Evolutionary conservation across 2,888 invertebrate species (phyloP).

Genomic region (Drosophila nigricruria): DNA sequence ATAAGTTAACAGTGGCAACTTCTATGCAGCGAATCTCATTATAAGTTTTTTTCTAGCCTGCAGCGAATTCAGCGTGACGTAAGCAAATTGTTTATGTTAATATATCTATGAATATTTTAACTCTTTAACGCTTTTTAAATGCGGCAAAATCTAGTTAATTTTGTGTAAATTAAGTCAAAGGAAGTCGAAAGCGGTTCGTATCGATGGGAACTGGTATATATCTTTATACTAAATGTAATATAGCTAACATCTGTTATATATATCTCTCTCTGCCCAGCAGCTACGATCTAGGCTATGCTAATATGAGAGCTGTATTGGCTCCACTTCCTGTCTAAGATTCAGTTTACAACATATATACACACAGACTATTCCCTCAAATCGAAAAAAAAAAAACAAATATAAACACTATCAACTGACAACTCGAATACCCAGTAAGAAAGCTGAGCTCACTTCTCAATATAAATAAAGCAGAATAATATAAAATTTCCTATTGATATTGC

Average conservation of each 20-base stretch:
- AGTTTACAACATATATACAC: background rate
- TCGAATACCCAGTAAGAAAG: conserved; percentile 7
- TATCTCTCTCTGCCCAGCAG: no score
- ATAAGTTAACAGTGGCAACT: background rate
- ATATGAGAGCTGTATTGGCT: background rate
- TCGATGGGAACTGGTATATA: no score
- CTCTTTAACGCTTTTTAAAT: background rate
- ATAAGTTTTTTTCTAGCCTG: background rate
- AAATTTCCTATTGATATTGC: conserved; percentile 20
- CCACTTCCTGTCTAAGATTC: background rate
- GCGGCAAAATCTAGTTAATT: background rate
- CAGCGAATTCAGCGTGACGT: background rate
- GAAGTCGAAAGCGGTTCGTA: no score
- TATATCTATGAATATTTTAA: background rate
- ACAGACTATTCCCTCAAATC: background rate
- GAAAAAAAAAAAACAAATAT: background rate
- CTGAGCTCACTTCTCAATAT: background rate
- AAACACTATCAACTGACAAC: background rate
- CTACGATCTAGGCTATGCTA: no score
- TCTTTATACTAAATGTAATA: no score
- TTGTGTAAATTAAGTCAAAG: background rate
- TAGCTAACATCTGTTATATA: no score
- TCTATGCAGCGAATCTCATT: background rate
- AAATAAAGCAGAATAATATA: background rate
- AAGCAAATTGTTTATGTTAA: background rate